These are phyloP conservation scores for Drosophila incognita DNA, from an alignment of 2,888 invertebrate genomes.

Conservation along the genomic window DNA sequence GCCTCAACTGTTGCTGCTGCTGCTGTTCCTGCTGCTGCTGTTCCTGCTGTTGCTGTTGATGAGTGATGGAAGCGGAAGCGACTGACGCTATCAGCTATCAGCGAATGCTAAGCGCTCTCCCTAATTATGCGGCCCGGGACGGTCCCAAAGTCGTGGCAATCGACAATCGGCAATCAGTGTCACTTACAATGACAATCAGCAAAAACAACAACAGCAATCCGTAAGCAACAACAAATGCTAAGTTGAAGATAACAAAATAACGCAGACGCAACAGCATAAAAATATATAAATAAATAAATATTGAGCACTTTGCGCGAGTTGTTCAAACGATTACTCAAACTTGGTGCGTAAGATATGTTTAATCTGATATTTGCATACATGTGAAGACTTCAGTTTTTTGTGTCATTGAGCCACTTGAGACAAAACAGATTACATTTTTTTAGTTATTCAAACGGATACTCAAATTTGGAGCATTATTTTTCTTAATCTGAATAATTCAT, in stretches of 20 bases:
- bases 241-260: slow-evolving; percentile 32
- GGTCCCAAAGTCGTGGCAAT: slow-evolving; percentile 31
- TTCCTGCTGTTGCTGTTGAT: slow-evolving; percentile 21
- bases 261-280: slow-evolving; percentile 35
- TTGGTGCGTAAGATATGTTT: not conserved
- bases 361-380: slow-evolving; percentile 8
- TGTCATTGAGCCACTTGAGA: not conserved
- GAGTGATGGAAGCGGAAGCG: slow-evolving; percentile 59
- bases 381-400: not conserved
- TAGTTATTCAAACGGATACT: slow-evolving; percentile 31
- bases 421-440: not conserved
- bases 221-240: slow-evolving; percentile 29
- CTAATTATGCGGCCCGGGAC: slow-evolving; percentile 70
- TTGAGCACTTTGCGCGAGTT: slow-evolving; percentile 35
- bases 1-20: not conserved
- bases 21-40: slow-evolving; percentile 1
- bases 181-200: slow-evolving; percentile 61
- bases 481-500: slow-evolving; percentile 4
- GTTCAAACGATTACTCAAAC: slow-evolving; percentile 27
- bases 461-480: not conserved
- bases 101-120: slow-evolving; percentile 57
- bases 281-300: slow-evolving; percentile 46
- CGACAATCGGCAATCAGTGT: slow-evolving; percentile 56
- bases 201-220: slow-evolving; percentile 13
- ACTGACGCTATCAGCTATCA: slow-evolving; percentile 54